Percentiles rank a stretch among this genome's conserved stretches.
Evolutionary conservation across 2,888 invertebrate genomes (phyloP).

Genomic region (Muscina levida): DNA sequence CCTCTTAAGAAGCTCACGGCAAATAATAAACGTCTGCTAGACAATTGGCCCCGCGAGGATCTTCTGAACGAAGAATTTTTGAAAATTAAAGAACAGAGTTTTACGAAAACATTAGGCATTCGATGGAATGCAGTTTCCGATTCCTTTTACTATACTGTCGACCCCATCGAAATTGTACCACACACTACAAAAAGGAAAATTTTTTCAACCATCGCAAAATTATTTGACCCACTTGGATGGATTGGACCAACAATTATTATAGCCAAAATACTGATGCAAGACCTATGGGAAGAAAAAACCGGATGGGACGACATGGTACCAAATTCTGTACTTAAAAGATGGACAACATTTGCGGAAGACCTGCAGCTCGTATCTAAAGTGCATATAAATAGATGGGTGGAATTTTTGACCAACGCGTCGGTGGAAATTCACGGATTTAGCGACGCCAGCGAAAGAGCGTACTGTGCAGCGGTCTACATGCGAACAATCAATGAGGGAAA

Average conservation of each 20-base stretch:
- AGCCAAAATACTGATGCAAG: slow-evolving; percentile 34
- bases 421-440: slow-evolving; percentile 37
- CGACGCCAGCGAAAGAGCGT: slow-evolving; percentile 26
- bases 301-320: slow-evolving; percentile 20
- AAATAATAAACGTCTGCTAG: no score
- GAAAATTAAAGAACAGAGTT: no score
- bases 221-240: slow-evolving; percentile 42
- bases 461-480: slow-evolving; percentile 12
- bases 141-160: no score
- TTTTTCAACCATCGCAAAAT: slow-evolving; percentile 12
- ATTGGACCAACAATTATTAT: slow-evolving; percentile 18
- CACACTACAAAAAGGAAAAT: slow-evolving; percentile 33
- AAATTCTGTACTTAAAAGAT: neutral
- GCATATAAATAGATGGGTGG: slow-evolving; percentile 24
- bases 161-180: no score
- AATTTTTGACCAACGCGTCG: neutral
- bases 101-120: no score
- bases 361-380: neutral
- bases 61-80: no score
- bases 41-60: no score
- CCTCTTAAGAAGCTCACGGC: no score
- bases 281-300: slow-evolving; percentile 13
- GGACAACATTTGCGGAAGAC: slow-evolving; percentile 9
- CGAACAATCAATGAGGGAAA: neutral
- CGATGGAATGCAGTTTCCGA: no score